phyloP scores from a whole-genome alignment of 2,888 invertebrate genomes.

The Drosophila antonietae region DNA sequence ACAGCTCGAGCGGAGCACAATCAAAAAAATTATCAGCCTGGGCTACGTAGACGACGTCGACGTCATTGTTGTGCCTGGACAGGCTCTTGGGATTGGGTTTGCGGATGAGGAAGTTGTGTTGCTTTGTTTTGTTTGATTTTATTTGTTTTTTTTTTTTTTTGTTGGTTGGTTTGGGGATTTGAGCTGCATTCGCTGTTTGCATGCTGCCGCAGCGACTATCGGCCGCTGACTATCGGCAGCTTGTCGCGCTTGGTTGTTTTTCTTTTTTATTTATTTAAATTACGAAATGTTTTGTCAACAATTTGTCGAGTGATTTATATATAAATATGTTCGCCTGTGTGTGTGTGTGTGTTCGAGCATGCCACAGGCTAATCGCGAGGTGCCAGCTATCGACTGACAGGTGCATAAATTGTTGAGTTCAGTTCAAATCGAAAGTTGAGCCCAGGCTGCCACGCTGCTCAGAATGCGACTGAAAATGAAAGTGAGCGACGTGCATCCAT shows the following conservation, averaged over 20 bases:
- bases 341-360: neutral
- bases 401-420: conserved; percentile 69
- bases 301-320: conserved; percentile 75
- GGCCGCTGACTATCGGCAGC: conserved; percentile 64
- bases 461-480: conserved; percentile 67
- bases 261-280: conserved; percentile 67
- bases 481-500: conserved; percentile 75
- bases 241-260: conserved; percentile 36
- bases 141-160: neutral
- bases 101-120: conserved; percentile 72
- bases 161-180: conserved; percentile 23
- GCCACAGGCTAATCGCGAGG: conserved; percentile 51
- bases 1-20: conserved; percentile 40
- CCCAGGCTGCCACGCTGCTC: conserved; percentile 45
- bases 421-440: conserved; percentile 73
- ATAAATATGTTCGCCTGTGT: neutral
- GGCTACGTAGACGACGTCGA: conserved; percentile 9
- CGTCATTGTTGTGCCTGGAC: conserved; percentile 50
- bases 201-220: conserved; percentile 55
- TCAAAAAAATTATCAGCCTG: conserved; percentile 66
- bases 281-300: conserved; percentile 80
- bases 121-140: conserved; percentile 12
- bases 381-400: conserved; percentile 73
- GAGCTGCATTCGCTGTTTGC: conserved; percentile 35
- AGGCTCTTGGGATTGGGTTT: conserved; percentile 8